Evolutionary conservation across 2,888 invertebrate genomes (phyloP), one percentile per base, ranked within the genome.

Genomic region (Esperia sulphurella): DNA sequence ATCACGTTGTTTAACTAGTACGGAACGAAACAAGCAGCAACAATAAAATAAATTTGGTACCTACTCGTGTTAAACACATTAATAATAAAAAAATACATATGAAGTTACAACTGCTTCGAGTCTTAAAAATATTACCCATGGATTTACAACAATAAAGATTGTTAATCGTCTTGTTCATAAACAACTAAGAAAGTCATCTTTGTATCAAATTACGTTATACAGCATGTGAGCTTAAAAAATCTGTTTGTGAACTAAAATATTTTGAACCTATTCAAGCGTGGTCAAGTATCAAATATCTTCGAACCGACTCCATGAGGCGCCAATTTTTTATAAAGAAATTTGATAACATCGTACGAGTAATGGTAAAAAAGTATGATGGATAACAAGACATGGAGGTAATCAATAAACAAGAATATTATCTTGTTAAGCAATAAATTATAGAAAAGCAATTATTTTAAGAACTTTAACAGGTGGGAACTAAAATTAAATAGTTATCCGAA

Each of bases 181-280:
- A 33, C 33, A 33, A 10, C 5, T 55, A 59, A 66, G 62, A 68
- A 61, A 57, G 61, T 54, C 61, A 59, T 48, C 35, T 47, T 29
- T 50, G 55, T 65, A 71, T 75, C 66, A 61, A 54, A 62, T 72
- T 71, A 59, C 66, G 50, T 53, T 49, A 51, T 61, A 75, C 65
- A 68, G 61, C 67, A 67, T 66, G 53, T 59, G 68, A 71, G 75
- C 72, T 75, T 77, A 73, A 79, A 79, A 80, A 70, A 69, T 68
- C 53, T 54, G 61, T 75, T 57, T 69, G 58, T 21, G 21, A 21
- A 21, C 21, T 21, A 21, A 21, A 21, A 2, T 21, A 21, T 77
- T 78, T 79, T 73, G 57, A 61, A 75, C 69, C 71, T 71, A 75
- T 68, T 75, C 72, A 74, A 71, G 78, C 80, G 72, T 65, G 63